Evolutionary conservation across 2,888 invertebrate genomes (phyloP), one percentile per base, ranked within the genome.

Genomic region (Drosophila falleni): DNA sequence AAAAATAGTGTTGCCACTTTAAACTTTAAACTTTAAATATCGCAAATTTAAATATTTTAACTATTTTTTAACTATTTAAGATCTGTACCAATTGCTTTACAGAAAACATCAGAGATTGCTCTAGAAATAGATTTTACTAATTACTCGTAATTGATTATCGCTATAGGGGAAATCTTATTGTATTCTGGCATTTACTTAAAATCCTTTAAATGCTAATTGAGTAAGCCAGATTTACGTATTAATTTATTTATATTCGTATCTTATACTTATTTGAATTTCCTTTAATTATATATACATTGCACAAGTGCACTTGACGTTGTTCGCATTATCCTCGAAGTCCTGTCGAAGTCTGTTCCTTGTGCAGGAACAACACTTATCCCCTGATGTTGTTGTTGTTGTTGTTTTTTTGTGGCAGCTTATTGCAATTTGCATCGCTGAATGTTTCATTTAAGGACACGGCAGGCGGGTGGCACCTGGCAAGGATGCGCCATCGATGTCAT

Each of bases 401-500:
- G 13, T 16, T 51, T 49, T 47, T 66, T 55, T 56, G 73, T 51
- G 67, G 58, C 76, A 70, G 80, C 74, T 82, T 68, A 77, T 68
- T 77, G 75, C 78, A 84, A 84, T 81, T 81, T 82, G 80, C 63
- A 65, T 69, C 64, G 68, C 31, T 66, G 73, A 74, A 79, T 81
- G 65, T 81, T 73, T 63, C 76, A 73, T 70, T 71, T 64, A 58
- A 55, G 63, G 51, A 47, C 29, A 37, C 54, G 58, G 41, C 68
- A 29, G 72, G 72, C 44, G 53, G 58, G 68, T 31, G 51, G 53
- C 41, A 51, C 41, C 10, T 47, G 56, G 33, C 33, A 9, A 23
- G 49, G 23, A 55, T 33, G 15, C 13, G 15, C 6, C 9, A 37
- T 11, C 54, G 58, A 46, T 74, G 63, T 62, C 69, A 60, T 51